These are phyloP conservation scores for Hexactinellida sp. DNA, from an alignment of 37 sponge, comb jelly and placozoan species.

Conservation along the genomic window DNA sequence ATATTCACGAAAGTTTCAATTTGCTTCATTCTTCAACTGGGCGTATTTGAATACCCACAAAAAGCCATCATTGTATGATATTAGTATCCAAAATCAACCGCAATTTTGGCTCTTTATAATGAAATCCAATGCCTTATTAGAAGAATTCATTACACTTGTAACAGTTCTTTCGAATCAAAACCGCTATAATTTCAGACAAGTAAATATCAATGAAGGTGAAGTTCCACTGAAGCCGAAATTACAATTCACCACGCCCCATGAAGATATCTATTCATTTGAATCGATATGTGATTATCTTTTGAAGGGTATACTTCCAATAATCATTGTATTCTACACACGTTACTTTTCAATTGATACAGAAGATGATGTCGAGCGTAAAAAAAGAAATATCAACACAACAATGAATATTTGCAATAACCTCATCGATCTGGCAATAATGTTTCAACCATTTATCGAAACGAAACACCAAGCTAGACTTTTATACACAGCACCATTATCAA, in stretches of 20 bases:
- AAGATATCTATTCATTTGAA: not conserved
- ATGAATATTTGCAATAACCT: not conserved
- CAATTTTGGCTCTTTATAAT: not conserved
- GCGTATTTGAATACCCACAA: not conserved
- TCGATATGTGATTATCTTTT: not conserved
- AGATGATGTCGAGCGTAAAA: not conserved
- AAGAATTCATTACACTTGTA: not conserved
- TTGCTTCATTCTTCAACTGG: not conserved
- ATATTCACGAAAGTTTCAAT: not conserved
- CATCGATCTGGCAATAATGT: not conserved
- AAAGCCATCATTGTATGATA: not conserved
- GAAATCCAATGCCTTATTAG: not conserved
- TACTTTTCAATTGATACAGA: not conserved
- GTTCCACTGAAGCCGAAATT: not conserved
- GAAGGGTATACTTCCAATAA: not conserved
- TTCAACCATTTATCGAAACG: not conserved
- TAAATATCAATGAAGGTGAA: not conserved
- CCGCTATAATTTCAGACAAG: not conserved
- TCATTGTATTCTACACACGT: not conserved
- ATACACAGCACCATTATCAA: not conserved
- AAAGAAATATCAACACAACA: not conserved
- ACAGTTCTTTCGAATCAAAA: no score
- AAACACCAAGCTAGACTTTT: not conserved
- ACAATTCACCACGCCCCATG: no score
- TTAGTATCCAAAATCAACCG: not conserved